Evolutionary conservation across 37 sponge, comb jelly and placozoan species (phyloP), one percentile per base, ranked within the genome.

Genomic region (Hormiphora californensis): DNA sequence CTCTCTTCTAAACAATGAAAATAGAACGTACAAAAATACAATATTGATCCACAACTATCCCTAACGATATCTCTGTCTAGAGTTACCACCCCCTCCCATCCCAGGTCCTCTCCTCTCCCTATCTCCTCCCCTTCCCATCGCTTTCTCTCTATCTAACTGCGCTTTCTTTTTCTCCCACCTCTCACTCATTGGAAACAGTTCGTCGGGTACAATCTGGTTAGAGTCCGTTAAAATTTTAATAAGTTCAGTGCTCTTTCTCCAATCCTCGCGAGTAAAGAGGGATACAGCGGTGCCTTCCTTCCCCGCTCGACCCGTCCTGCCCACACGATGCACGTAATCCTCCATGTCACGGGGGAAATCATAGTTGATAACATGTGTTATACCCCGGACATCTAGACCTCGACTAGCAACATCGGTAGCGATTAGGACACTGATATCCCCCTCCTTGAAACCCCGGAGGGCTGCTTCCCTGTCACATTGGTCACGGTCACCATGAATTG

Each of bases 331-430:
- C 32, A 96, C 97, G 69, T 96, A 95, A 54, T 95, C 96, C 85
- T 95, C 96, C 86, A 95, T 93, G 86, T 95, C 89, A n/a, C 54
- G 54, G 0, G 91, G 95, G 67, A 96, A 96, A 86, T 96, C 96
- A 87, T 89, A 96, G 87, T 96, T 96, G 30, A 96, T 92, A 1
- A 96, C 96, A 88, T 91, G 88, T 90, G 93, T 97, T 54, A 97
- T 86, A 39, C 93, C 93, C 41, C 89, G 89, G 44, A 97, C 93
- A 73, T 97, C 98, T 40, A 97, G 88, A 38, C 98, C 98, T 69
- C 98, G 88, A n/a, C 93, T 93, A 22, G 98, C 98, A 0, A 97
- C 98, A 89, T 97, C 98, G 33, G 98, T 97, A 0, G 98, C 98
- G 57, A 97, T 91, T 5, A 97, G 88, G 0, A 97, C 63, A 34